A percentile compares a stretch with the other conserved stretches of the same genome.
These are phyloP conservation scores for Tetropium fuscum DNA, from an alignment of 2,888 invertebrate genomes.

Conservation along the genomic window DNA sequence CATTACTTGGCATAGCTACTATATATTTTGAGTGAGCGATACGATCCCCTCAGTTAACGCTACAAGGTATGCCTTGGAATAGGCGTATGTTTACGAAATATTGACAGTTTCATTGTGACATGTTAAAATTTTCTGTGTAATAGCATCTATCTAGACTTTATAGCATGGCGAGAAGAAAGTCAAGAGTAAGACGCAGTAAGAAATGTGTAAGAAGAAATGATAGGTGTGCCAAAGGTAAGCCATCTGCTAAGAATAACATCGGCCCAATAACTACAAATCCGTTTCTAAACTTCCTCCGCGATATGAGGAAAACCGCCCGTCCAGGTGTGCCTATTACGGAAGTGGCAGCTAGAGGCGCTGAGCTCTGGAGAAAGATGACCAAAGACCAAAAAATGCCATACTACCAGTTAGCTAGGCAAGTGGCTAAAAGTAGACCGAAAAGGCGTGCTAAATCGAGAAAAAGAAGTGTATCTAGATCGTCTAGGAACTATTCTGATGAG, in stretches of 20 bases:
- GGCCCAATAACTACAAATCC: slow-evolving; percentile 34
- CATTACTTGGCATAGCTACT: too few species aligned
- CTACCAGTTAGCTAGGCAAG: slow-evolving; percentile 34
- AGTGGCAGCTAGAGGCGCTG: slow-evolving; percentile 34
- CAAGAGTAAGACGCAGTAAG: neutral
- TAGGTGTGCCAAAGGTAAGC: neutral
- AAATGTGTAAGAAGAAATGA: neutral
- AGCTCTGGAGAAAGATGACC: slow-evolving; percentile 41
- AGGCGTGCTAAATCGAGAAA: slow-evolving; percentile 7
- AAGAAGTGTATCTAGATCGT: too few species aligned
- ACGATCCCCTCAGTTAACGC: neutral
- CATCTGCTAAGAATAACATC: neutral
- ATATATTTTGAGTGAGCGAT: too few species aligned
- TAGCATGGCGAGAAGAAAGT: neutral
- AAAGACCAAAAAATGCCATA: slow-evolving; percentile 34
- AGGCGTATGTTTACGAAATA: neutral
- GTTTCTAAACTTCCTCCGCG: slow-evolving; percentile 40
- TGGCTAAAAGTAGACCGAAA: slow-evolving; percentile 6
- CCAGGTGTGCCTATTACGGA: slow-evolving; percentile 30
- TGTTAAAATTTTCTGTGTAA: neutral
- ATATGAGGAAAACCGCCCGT: slow-evolving; percentile 30
- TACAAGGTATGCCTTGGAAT: slow-evolving; percentile 2
- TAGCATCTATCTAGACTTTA: neutral
- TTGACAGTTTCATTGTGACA: slow-evolving; percentile 4
- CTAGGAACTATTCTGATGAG: too few species aligned